Evolutionary conservation across 1,140 invertebrate species (phyloP), one percentile per base, ranked within the genome.

Genomic region (Spodoptera frugiperda): DNA sequence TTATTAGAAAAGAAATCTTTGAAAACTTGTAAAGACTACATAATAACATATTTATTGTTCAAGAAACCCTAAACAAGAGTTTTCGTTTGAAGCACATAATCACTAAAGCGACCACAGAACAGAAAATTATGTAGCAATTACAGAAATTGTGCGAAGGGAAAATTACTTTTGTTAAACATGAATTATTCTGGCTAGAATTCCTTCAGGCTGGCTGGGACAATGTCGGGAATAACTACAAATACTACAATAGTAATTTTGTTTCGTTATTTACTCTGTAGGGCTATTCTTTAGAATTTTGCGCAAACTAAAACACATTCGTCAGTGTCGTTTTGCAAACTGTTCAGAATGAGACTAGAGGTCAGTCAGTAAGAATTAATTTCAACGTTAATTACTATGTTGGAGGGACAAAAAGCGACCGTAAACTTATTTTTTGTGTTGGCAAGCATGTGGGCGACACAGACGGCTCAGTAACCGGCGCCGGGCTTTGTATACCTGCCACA

Each of bases 81-180:
- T 25, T 59, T 59, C 48, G 54, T 48, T 59, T 15, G 2, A 46
- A 73, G 8, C 46, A 59, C 44, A 73, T 48, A 59, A 59, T 73
- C 44, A 54, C 19, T 25, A 30, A n/a, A 46, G 21, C 55, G 33
- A 51, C 25, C 72, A 39, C 48, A 74, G 19, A 25, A 74, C 55
- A 21, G 39, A 75, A 65, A 75, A 63, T 75, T 75, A 54, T 76
- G 61, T 53, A n/a, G 49, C 73, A 65, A 65, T 70, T 53, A 71
- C 59, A 54, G 39, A 70, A 70, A 74, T 39, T 57, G 48, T 67
- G 46, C 63, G 33, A n/a, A 49, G 30, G 39, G 51, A 57, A 55
- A 76, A 65, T 76, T 76, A 54, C 61, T 65, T 76, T 74, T 72
- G 68, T 46, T 49, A 48, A 61, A 73, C 55, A 59, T 61, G 44